Evolutionary conservation across 2,113 vertebrate species (phyloP), one percentile per base, ranked within the genome.

Genomic region (Phrynosoma blainvillii): DNA sequence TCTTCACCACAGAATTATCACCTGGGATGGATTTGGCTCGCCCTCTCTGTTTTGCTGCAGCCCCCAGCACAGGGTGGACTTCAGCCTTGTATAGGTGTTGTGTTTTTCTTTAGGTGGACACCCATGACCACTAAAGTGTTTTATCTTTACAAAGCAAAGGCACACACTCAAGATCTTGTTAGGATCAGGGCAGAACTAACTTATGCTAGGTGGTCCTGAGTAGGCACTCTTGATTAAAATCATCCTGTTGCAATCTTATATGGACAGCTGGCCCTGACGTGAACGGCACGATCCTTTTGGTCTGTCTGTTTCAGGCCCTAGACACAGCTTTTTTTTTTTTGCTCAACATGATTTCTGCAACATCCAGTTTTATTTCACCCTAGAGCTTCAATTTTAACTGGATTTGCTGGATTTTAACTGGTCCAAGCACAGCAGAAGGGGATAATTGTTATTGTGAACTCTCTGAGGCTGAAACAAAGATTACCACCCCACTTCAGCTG

Each of bases 361-460:
- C 7, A 10, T 62, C 32, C 6, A n/a, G 12, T 8, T 84, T 14
- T 27, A 59, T 36, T 74, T 32, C 20, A 23, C 1, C n/a, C 36
- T 23, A 6, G 13, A 59, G 54, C 30, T 14, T 36, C 16, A 14
- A 36, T 59, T 56, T 56, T 30, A 84, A 56, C 47, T 36, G 80
- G 62, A 73, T 20, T 47, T 59, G 11, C 56, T 32, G 4, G 20
- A 11, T 59, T 59, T 59, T 59, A 59, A 59, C 56, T 59, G 10
- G 56, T 36, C 32, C 32, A 27, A 7, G 30, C 54, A 27, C 54
- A 59, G 47, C 12, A 18, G 1, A 20, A 16, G 82, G 54, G 23
- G n/a, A 14, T 92, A 87, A 90, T 32, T 82, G 79, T 84, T 66
- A 52, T 21, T 82, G 73, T 32, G 27, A 82, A 52, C 3, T 9